Conservation (phyloP, 2,797 vertebrate species). For the Gymnocypris eckloni region DNA sequence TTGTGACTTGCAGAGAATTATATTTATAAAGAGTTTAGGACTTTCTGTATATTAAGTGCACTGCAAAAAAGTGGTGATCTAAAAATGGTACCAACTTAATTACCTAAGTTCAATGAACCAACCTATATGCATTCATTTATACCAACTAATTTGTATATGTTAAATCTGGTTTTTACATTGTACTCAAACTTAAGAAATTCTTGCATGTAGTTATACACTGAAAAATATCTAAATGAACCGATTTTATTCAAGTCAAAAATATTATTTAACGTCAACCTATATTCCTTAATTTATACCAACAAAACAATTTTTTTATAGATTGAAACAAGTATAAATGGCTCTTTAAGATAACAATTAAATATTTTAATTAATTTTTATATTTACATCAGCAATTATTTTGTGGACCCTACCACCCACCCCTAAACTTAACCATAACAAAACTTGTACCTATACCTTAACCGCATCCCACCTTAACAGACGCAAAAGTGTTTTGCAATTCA, state of each 20-base stretch:
- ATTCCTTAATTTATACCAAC: not conserved
- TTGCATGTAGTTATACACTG: not conserved
- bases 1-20: not conserved
- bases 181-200: not conserved
- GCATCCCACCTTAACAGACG: not conserved
- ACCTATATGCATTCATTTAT: not conserved
- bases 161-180: not conserved
- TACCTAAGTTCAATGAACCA: not conserved
- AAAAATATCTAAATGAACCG: not conserved
- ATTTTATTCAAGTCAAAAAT: not conserved
- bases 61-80: not conserved
- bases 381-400: too few species aligned
- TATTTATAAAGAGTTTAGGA: not conserved
- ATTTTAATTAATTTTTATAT: too few species aligned
- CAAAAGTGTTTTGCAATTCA: not conserved
- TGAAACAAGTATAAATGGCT: not conserved
- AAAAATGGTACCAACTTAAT: not conserved
- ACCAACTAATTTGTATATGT: not conserved
- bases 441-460: not conserved
- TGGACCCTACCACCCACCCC: too few species aligned
- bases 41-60: not conserved
- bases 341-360: not conserved
- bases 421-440: not conserved
- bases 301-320: not conserved
- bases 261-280: not conserved